Percentiles rank a stretch among this genome's conserved stretches.
Evolutionary conservation across 2,888 invertebrate genomes (phyloP).

Genomic region (Heliconius cydno): DNA sequence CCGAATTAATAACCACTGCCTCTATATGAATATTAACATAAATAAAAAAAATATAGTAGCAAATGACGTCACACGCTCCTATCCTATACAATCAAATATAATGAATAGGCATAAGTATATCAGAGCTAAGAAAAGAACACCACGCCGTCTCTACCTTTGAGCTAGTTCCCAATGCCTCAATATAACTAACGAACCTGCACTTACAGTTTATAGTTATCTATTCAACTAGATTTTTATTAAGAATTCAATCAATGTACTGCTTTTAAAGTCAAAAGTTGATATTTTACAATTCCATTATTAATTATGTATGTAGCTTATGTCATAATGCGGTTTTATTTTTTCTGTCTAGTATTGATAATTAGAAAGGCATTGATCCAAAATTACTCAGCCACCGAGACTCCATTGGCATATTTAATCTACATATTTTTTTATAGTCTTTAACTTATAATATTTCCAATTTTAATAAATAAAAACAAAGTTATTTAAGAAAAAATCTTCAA

Average conservation of each 20-base stretch:
- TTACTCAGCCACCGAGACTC: conserved; percentile 15
- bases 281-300: conserved; percentile 31
- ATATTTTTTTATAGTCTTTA: conserved; percentile 8
- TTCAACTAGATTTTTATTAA: conserved; percentile 19
- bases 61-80: conserved; percentile 57
- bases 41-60: conserved; percentile 31
- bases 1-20: too few species aligned
- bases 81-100: conserved; percentile 69
- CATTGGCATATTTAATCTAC: conserved; percentile 29
- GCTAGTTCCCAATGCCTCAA: conserved; percentile 33
- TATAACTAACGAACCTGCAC: conserved; percentile 18
- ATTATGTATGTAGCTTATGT: conserved; percentile 16
- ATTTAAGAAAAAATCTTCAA: neutral
- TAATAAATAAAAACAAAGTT: neutral
- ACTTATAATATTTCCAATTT: neutral
- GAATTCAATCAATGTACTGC: conserved; percentile 9
- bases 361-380: conserved; percentile 36
- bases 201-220: conserved; percentile 11
- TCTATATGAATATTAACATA: too few species aligned
- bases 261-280: conserved; percentile 9
- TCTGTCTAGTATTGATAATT: conserved; percentile 15
- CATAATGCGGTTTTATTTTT: conserved; percentile 10
- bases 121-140: conserved; percentile 61
- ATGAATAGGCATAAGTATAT: conserved; percentile 65
- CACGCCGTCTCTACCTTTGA: conserved; percentile 54